Evolutionary conservation across 2,113 vertebrate genomes (phyloP).

Genomic region (Mus spicilegus): DNA sequence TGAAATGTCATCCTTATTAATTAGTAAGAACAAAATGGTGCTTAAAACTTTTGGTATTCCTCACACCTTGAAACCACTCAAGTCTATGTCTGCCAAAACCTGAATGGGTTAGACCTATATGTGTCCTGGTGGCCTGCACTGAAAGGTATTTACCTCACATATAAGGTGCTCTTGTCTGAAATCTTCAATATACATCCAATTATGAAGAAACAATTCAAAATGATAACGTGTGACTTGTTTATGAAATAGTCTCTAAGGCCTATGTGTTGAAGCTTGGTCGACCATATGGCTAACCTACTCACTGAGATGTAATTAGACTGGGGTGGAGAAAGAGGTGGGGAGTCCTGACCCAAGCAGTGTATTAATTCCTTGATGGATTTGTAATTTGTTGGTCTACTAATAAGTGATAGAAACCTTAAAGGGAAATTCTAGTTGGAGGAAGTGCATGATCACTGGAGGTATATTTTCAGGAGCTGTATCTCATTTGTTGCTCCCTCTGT

Average conservation of each 20-base stretch:
- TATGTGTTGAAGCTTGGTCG: not conserved
- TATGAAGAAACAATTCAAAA: not conserved
- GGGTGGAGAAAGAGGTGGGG: not conserved
- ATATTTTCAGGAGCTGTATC: no score
- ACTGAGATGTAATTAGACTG: not conserved
- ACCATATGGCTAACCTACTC: not conserved
- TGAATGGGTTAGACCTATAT: not conserved
- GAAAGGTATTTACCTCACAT: not conserved
- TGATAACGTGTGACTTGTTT: no score
- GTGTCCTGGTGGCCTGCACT: not conserved
- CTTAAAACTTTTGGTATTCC: not conserved
- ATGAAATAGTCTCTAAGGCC: not conserved
- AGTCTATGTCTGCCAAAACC: not conserved
- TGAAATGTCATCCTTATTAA: not conserved
- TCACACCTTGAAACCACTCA: not conserved
- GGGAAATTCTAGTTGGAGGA: no score
- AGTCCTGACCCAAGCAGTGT: not conserved
- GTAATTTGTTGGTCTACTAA: no score
- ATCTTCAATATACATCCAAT: not conserved
- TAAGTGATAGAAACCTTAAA: not conserved
- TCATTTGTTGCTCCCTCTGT: not conserved
- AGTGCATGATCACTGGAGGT: not conserved
- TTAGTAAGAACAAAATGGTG: not conserved
- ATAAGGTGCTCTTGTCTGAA: not conserved
- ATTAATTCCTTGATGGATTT: not conserved